These are phyloP conservation scores for Chromis chromis DNA, from an alignment of 2,797 vertebrate species.

Conservation along the genomic window DNA sequence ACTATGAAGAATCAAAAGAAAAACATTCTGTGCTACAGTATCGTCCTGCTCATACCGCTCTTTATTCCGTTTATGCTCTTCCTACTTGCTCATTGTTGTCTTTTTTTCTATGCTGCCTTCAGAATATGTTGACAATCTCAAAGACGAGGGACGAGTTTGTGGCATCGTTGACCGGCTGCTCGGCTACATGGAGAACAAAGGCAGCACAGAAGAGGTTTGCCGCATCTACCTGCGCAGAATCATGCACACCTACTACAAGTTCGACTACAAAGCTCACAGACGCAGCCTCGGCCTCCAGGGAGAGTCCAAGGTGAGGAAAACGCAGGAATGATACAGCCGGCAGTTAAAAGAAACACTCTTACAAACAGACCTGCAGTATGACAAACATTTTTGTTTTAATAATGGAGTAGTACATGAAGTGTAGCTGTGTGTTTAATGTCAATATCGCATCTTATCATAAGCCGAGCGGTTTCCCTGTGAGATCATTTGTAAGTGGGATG, in stretches of 20 bases:
- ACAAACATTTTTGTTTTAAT: not conserved
- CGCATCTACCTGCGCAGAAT: constrained; percentile 89
- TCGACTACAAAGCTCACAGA: constrained; percentile 93
- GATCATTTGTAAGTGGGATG: too few relatives aligned
- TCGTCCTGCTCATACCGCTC: not conserved
- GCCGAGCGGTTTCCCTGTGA: not conserved
- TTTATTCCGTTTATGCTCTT: not conserved
- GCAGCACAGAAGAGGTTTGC: constrained; percentile 92
- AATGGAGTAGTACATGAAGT: not conserved
- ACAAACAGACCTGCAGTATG: too few relatives aligned
- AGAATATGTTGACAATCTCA: constrained; percentile 95
- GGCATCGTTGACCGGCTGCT: constrained; percentile 89
- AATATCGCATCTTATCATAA: not conserved
- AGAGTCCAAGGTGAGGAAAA: constrained; percentile 84
- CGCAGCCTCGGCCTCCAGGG: constrained; percentile 87
- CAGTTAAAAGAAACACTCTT: too few relatives aligned
- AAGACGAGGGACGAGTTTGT: constrained; percentile 91
- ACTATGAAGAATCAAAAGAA: not conserved
- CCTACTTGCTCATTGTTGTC: not conserved
- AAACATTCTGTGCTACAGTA: not conserved
- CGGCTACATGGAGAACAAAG: constrained; percentile 89
- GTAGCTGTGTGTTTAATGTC: not conserved
- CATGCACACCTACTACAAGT: constrained; percentile 96
- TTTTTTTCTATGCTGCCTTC: not conserved
- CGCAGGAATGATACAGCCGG: not conserved